Percentiles rank a stretch among this genome's conserved stretches.
Conservation (phyloP, 2,113 vertebrate species). For the Pardalotus punctatus region DNA sequence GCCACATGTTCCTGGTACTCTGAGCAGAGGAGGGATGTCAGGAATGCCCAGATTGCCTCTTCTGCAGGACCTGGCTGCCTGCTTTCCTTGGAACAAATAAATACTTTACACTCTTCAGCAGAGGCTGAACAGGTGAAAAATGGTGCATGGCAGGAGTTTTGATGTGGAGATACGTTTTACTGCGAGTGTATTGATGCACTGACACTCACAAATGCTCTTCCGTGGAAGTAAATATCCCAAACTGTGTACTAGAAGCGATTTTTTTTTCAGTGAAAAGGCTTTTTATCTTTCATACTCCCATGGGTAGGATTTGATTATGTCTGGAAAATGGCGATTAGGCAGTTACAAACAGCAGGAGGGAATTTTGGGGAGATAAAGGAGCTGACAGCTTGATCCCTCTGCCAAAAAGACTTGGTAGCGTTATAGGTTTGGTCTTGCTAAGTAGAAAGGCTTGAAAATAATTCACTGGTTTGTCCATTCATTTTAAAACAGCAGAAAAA, state of each 20-base stretch:
- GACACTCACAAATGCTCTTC: not conserved
- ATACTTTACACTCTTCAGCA: not conserved
- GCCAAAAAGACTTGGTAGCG: not conserved
- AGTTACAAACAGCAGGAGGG: not conserved
- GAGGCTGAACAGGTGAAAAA: not conserved
- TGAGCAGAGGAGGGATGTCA: not conserved
- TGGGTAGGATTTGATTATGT: not conserved
- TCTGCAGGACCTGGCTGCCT: not conserved
- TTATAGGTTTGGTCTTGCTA: not conserved
- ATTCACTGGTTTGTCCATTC: not conserved
- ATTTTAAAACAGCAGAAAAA: not conserved
- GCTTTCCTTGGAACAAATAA: not conserved
- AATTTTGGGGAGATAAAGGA: not conserved
- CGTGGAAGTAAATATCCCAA: not conserved
- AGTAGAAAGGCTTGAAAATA: not conserved
- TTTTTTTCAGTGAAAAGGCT: not conserved
- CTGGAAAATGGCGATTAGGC: not conserved
- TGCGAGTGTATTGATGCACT: not conserved
- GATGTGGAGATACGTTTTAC: not conserved
- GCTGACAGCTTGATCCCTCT: not conserved
- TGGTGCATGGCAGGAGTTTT: not conserved
- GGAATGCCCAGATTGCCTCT: not conserved
- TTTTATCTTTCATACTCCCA: not conserved
- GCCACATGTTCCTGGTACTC: not conserved
- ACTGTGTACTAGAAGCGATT: not conserved